Conservation (phyloP, 2,888 invertebrate genomes). For the Drosophila anomalipes region DNA sequence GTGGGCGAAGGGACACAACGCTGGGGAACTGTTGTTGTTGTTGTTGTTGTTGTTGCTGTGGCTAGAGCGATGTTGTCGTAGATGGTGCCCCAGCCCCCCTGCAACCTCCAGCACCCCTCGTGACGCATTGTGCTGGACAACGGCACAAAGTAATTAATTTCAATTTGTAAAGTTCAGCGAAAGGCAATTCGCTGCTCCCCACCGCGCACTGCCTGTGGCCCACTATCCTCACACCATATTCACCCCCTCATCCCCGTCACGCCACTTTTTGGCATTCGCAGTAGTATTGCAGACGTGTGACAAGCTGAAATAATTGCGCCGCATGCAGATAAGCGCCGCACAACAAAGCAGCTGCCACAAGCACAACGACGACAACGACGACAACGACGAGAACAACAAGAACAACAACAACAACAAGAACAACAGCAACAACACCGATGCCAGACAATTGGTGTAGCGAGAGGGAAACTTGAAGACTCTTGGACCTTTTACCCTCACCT, state of each 20-base stretch:
- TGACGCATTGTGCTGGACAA: constrained; percentile 48
- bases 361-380: constrained; percentile 17
- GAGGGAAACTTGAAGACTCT: constrained; percentile 31
- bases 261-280: background rate
- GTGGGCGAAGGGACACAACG: background rate
- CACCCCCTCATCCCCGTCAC: background rate
- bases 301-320: constrained; percentile 76
- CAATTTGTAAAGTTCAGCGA: constrained; percentile 78
- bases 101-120: background rate
- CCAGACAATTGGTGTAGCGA: constrained; percentile 66
- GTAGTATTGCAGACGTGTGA: constrained; percentile 54
- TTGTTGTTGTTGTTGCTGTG: background rate
- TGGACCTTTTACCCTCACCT: background rate
- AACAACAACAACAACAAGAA: constrained; percentile 13
- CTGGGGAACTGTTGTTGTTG: background rate
- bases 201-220: background rate
- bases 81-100: constrained; percentile 1
- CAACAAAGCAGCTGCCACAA: constrained; percentile 61
- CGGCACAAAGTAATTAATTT: constrained; percentile 79
- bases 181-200: constrained; percentile 50
- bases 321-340: constrained; percentile 73
- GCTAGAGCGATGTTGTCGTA: constrained; percentile 18
- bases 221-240: background rate
- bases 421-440: constrained; percentile 29
- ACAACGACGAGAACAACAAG: background rate